These are phyloP conservation scores for Helicorthomorpha holstii DNA, from an alignment of 1,140 invertebrate genomes.

Conservation along the genomic window DNA sequence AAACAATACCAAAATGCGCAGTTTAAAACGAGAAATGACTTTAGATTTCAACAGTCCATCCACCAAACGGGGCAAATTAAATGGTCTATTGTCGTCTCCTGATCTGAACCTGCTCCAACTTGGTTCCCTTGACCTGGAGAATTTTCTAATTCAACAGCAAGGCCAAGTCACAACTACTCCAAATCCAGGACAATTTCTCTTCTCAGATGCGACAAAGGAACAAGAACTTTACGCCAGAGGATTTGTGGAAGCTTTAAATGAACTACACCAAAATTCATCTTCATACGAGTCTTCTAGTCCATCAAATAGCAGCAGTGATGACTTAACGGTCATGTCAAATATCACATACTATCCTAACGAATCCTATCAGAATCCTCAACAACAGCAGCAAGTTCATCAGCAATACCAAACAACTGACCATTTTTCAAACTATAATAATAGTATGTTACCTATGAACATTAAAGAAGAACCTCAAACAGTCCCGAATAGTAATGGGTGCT, in stretches of 20 bases:
- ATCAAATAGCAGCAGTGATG: no score
- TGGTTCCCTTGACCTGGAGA: constrained; percentile 68
- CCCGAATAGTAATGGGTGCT: constrained; percentile 44
- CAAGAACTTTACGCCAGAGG: constrained; percentile 80
- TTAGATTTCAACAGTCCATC: constrained; percentile 50
- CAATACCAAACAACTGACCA: constrained; percentile 8
- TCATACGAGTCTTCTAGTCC: constrained; percentile 11
- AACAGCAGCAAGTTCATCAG: constrained; percentile 6
- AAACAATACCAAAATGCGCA: constrained; percentile 19
- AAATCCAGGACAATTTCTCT: constrained; percentile 49
- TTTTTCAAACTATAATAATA: no score
- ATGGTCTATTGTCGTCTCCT: constrained; percentile 54
- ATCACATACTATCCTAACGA: constrained; percentile 10
- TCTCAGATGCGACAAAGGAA: constrained; percentile 54
- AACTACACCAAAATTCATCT: constrained; percentile 39
- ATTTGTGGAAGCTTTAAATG: constrained; percentile 77
- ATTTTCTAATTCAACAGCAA: constrained; percentile 53
- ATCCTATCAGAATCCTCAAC: constrained; percentile 8
- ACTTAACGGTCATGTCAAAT: constrained; percentile 1
- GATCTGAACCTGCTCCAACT: constrained; percentile 72
- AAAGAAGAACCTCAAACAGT: constrained; percentile 80
- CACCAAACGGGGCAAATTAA: constrained; percentile 21
- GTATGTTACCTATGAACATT: constrained; percentile 32
- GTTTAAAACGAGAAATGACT: constrained; percentile 45
- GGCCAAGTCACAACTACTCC: constrained; percentile 51